A percentile compares a stretch with the other conserved stretches of the same genome.
Conservation (phyloP, 2,797 vertebrate species). For the Sebastes oblongus region DNA sequence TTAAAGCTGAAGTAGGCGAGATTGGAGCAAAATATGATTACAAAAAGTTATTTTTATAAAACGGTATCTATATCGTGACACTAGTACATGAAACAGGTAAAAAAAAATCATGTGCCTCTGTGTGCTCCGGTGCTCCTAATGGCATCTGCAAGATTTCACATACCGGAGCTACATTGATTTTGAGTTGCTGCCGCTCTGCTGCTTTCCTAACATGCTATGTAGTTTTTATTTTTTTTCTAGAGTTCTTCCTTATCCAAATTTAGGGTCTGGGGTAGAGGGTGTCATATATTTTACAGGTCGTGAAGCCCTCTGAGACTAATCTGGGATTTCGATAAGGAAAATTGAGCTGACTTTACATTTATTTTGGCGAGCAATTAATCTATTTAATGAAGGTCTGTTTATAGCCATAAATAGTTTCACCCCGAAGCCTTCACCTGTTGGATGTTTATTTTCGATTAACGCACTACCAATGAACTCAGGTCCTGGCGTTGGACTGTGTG, state of each 20-base stretch:
- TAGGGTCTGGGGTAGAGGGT: not conserved
- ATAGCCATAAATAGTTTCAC: not conserved
- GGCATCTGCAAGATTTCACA: too few relatives aligned
- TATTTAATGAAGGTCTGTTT: not conserved
- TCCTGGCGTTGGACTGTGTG: not conserved
- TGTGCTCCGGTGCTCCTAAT: too few relatives aligned
- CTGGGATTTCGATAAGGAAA: not conserved
- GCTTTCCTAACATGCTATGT: not conserved
- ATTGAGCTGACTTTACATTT: not conserved
- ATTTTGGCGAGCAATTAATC: not conserved
- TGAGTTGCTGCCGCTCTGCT: not conserved
- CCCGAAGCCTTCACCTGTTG: not conserved
- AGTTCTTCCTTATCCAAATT: not conserved
- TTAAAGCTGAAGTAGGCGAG: too few relatives aligned
- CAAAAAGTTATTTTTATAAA: too few relatives aligned
- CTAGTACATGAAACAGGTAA: too few relatives aligned
- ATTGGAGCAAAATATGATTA: too few relatives aligned
- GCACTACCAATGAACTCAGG: not conserved
- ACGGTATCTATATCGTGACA: too few relatives aligned
- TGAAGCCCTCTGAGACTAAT: not conserved
- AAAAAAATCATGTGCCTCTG: too few relatives aligned
- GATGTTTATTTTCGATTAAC: slow-evolving; percentile 1
- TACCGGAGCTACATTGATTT: not conserved
- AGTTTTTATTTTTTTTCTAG: not conserved
- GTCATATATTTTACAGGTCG: not conserved